Base-by-base conservation (phyloP, 2,888 invertebrate species). In the Ectemnius cavifrons region DNA sequence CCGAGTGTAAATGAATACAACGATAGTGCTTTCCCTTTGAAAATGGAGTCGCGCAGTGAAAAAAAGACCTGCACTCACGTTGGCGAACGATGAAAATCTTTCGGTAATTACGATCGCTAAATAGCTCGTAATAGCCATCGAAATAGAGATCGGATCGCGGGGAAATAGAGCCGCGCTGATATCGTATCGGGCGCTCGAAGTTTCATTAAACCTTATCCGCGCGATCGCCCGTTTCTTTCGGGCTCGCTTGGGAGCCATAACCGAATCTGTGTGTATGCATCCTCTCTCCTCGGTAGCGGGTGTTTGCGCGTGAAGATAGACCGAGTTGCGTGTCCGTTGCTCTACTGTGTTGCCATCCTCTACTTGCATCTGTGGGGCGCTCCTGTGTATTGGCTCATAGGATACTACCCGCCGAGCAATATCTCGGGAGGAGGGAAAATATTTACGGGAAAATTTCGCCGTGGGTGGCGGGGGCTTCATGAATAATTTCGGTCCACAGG, bases 401-500 rank as follows among this genome's bases (percentile, higher is more conserved):
- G 37, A 16, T 52, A 16, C 16, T 52, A 16, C 16, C 37, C 70
- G 68, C 65, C 58, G 62, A 68, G 79, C 79, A 77, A 81, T 81
- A 81, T 81, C 79, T 82, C 79, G 78, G 37, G 84, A 79, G 82
- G 86, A 89, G 89, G 87, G 84, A 89, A 89, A 89, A 90, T 90
- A 90, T 89, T 90, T 89, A 87, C 86, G 86, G 87, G 87, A 85
- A 88, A 89, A 90, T 89, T 86, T 85, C 78, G 87, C 86, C 86
- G 79, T 84, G 82, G 85, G 85, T 84, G 81, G 80, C 82, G 83
- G 77, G 23, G 79, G 84, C 85, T 89, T 89, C 90, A 88, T 90
- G 90, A 90, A 90, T 90, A 91, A 91, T 90, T 91, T 90, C 84
- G 89, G 89, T 89, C 88, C 88, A 86, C 87, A 82, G 86, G 87